Conservation (phyloP, 1,140 invertebrate species). For the Trissolcus basalis region DNA sequence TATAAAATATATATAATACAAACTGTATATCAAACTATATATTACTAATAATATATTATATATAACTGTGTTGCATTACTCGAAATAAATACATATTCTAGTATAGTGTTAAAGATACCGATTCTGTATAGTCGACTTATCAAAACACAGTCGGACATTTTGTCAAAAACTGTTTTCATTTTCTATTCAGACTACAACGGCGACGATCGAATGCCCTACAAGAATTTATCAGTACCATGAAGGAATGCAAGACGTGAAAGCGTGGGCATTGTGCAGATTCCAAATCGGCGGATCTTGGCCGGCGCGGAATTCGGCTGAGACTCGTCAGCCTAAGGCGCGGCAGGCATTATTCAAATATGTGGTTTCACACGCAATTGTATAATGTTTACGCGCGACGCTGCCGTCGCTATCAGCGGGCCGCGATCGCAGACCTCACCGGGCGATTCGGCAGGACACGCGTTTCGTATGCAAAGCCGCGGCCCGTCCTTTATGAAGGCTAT, state of each 20-base stretch:
- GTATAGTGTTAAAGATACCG: too few relatives aligned
- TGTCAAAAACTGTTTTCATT: too few relatives aligned
- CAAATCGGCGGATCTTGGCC: slow-evolving; percentile 32
- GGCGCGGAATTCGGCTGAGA: slow-evolving; percentile 37
- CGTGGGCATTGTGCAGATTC: slow-evolving; percentile 35
- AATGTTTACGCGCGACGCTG: slow-evolving; percentile 39
- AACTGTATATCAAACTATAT: too few relatives aligned
- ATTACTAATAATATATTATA: too few relatives aligned
- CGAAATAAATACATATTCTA: too few relatives aligned
- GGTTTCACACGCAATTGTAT: slow-evolving; percentile 52
- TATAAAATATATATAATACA: too few relatives aligned
- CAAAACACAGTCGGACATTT: too few relatives aligned
- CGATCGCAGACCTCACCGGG: slow-evolving; percentile 30
- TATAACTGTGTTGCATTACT: too few relatives aligned
- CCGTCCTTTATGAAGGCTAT: slow-evolving; percentile 56
- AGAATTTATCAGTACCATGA: not conserved
- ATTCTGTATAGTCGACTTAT: too few relatives aligned
- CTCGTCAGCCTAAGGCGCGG: slow-evolving; percentile 40
- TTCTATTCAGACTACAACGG: too few relatives aligned
- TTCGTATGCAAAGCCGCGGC: slow-evolving; percentile 45
- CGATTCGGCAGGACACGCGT: slow-evolving; percentile 35
- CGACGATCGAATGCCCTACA: not conserved
- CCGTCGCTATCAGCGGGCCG: not conserved
- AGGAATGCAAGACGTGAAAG: slow-evolving; percentile 12
- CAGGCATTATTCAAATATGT: slow-evolving; percentile 56